These are phyloP conservation scores for Cetoscarus ocellatus DNA, from an alignment of 2,797 vertebrate genomes.

Conservation along the genomic window DNA sequence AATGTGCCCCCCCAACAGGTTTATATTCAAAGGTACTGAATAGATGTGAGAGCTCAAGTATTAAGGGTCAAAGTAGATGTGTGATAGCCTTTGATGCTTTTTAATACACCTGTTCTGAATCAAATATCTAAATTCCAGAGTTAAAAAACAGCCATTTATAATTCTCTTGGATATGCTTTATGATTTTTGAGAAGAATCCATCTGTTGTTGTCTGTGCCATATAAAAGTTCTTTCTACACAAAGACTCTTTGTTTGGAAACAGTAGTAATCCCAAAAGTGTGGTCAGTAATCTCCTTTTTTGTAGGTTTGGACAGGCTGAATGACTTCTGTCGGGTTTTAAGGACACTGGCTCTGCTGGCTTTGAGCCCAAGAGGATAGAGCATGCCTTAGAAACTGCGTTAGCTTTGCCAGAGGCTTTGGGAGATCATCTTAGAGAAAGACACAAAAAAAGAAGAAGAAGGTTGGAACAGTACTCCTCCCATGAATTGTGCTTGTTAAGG, in stretches of 20 bases:
- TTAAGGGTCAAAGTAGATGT: not conserved
- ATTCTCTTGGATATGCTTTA: not conserved
- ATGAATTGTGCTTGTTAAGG: not conserved
- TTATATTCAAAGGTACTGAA: constrained; percentile 20
- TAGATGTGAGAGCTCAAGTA: not conserved
- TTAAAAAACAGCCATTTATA: not conserved
- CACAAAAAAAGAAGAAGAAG: not conserved
- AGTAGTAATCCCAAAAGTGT: constrained; percentile 9
- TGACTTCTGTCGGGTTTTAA: constrained; percentile 1
- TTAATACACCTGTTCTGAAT: not conserved
- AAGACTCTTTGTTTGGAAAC: constrained; percentile 6
- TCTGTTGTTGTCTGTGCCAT: not conserved
- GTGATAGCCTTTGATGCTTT: not conserved
- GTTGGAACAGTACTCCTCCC: not conserved
- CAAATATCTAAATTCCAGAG: not conserved
- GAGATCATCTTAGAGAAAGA: not conserved
- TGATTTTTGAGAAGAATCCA: not conserved
- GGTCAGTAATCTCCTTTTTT: constrained; percentile 9
- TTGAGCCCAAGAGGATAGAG: not conserved
- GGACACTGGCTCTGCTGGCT: constrained; percentile 10
- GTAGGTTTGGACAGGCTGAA: constrained; percentile 8
- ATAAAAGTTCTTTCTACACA: constrained; percentile 1
- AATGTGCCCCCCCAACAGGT: not conserved
- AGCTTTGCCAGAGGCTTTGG: not conserved
- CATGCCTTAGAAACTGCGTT: constrained; percentile 3